Evolutionary conservation across 2,113 vertebrate genomes (phyloP).

Genomic region (Thamnophis sirtalis): DNA sequence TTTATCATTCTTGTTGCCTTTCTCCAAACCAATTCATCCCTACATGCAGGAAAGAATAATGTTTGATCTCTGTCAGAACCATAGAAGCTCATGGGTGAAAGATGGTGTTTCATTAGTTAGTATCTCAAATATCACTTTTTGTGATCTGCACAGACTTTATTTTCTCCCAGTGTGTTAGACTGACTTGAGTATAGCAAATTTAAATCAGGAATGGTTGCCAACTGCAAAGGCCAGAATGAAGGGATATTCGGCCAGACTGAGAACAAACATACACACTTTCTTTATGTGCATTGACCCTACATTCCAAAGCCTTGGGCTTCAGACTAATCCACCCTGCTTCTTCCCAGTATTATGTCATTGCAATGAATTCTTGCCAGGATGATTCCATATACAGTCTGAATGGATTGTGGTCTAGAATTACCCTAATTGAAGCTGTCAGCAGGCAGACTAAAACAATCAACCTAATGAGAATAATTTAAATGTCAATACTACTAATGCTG

Average conservation of each 20-base stretch:
- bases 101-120: neutral
- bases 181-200: neutral
- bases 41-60: neutral
- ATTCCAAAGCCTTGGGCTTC: neutral
- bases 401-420: neutral
- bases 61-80: neutral
- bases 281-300: neutral
- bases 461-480: neutral
- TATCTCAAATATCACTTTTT: neutral
- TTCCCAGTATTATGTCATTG: neutral
- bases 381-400: neutral
- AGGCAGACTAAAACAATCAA: neutral
- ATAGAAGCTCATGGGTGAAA: neutral
- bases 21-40: neutral
- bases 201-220: neutral
- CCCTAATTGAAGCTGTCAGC: neutral
- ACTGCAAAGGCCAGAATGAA: neutral
- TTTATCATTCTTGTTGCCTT: neutral
- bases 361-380: conserved; percentile 5
- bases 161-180: neutral
- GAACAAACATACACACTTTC: neutral
- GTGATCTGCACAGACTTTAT: neutral
- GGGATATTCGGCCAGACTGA: neutral
- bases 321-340: neutral
- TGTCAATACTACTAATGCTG: neutral